A percentile compares a stretch with the other conserved stretches of the same genome.
phyloP scores from a whole-genome alignment of 2,797 vertebrate genomes.

The Hoplostethus atlanticus region DNA sequence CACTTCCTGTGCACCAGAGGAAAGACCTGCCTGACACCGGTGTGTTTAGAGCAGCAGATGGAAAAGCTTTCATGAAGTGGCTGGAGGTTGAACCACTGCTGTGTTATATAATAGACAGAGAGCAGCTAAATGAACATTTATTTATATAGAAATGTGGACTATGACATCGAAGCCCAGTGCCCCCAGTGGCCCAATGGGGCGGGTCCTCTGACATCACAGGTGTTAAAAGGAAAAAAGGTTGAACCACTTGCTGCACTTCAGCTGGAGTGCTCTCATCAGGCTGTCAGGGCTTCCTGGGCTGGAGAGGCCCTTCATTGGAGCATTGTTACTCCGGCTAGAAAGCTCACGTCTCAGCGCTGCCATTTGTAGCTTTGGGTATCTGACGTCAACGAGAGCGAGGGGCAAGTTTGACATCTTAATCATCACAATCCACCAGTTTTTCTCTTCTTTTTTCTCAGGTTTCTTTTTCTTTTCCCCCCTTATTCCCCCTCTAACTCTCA shows the following conservation, averaged over 20 bases:
- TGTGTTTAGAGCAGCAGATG: no score
- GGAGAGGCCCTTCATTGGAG: not conserved
- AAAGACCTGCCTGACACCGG: no score
- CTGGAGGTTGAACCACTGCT: no score
- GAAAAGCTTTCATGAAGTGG: no score
- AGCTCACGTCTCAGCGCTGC: constrained; percentile 1
- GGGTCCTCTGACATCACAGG: not conserved
- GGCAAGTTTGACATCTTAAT: not conserved
- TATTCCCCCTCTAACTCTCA: not conserved
- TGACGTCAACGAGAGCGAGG: not conserved
- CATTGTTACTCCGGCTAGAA: not conserved
- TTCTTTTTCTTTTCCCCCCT: not conserved
- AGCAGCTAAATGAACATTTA: no score
- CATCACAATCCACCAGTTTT: not conserved
- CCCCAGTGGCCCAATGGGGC: no score
- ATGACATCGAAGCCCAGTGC: not conserved
- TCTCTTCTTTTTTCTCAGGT: not conserved
- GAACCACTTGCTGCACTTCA: constrained; percentile 20
- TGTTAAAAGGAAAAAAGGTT: not conserved
- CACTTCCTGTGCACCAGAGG: no score
- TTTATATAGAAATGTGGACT: not conserved
- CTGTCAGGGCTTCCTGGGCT: not conserved
- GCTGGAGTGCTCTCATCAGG: constrained; percentile 21
- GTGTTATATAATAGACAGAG: no score
- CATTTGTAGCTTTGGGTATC: not conserved